Evolutionary conservation across 2,888 invertebrate genomes (phyloP), one percentile per base, ranked within the genome.

Genomic region (Celastrina argiolus): DNA sequence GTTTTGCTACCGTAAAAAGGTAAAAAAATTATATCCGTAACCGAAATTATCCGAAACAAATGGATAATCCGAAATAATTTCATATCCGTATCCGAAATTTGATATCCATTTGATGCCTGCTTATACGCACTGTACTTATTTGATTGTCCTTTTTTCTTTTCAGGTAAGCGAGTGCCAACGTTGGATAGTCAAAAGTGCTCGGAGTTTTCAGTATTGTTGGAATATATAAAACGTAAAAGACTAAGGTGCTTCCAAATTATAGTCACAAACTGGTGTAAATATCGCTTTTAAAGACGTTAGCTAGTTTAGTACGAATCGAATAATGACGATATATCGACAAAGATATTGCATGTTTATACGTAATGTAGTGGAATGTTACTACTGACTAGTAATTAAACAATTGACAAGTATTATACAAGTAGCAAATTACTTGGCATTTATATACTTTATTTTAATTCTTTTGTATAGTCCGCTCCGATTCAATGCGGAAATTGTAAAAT

Each of bases 111-210:
- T 41, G n/a, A n/a, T 41, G 41, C n/a, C 14, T 41, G 0, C 16
- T 18, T 10, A 10, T 16, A 18, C n/a, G n/a, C n/a, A n/a, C 3
- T 45, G 2, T 16, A 45, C 10, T 45, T 10, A 18, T 10, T 16
- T n/a, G 8, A n/a, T 42, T 6, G 36, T 12, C 3, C 8, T 8
- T 39, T 34, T 58, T 56, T 28, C 66, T 8, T 70, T 70, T 65
- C 67, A 68, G 67, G 56, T 39, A 67, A 65, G 22, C 56, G 31
- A 65, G 41, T 51, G n/a, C 14, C 22, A 41, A 28, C 6, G 12
- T 28, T 63, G 51, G 22, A 14, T 16, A 59, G 36, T 34, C 18
- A 59, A n/a, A 56, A 14, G 45, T 45, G 1, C 10, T 16, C 8
- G 45, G n/a, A 56, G 56, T n/a, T 2, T 56, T 59, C 59, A 59